phyloP scores from a whole-genome alignment of 2,113 vertebrate species.

The Tachysurus fulvidraco region DNA sequence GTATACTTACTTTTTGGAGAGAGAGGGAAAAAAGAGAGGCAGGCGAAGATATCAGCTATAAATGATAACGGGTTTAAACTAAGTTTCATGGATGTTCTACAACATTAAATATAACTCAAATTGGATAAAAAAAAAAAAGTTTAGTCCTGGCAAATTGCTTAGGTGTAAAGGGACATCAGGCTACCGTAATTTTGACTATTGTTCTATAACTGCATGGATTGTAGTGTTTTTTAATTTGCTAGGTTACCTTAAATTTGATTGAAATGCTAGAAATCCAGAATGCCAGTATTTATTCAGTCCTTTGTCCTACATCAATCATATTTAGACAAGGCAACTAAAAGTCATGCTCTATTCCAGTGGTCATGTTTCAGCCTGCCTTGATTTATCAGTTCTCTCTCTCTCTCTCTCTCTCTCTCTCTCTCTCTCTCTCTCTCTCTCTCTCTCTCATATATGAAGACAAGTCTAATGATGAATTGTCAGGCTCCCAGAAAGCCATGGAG shows the following conservation, averaged over 20 bases:
- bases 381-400: not conserved
- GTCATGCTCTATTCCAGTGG: no score
- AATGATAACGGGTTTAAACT: not conserved
- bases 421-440: not conserved
- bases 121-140: not conserved
- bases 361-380: not conserved
- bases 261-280: not conserved
- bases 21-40: not conserved
- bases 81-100: not conserved
- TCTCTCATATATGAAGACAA: conserved; percentile 74
- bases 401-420: not conserved
- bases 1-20: not conserved
- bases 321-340: no score
- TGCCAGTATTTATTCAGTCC: not conserved
- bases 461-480: conserved; percentile 92
- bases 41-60: not conserved
- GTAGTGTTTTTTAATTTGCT: not conserved
- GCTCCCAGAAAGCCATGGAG: conserved; percentile 86
- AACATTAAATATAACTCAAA: not conserved
- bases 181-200: not conserved
- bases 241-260: not conserved
- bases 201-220: not conserved
- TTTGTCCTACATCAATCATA: no score
- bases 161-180: not conserved
- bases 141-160: not conserved